phyloP scores from a whole-genome alignment of 2,113 vertebrate genomes.

The Triplophysa tibetana region DNA sequence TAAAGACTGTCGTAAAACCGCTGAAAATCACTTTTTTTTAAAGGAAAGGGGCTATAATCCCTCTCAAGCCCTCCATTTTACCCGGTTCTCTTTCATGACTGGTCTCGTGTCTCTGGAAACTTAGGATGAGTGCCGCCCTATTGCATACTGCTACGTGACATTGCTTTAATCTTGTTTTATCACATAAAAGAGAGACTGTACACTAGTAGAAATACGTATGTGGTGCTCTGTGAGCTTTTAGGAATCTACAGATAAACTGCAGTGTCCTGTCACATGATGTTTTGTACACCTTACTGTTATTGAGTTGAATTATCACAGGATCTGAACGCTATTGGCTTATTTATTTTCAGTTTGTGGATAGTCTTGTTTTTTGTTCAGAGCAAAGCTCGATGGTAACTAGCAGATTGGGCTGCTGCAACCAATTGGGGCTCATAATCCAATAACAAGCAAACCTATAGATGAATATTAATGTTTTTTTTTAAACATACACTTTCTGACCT shows the following conservation, averaged over 20 bases:
- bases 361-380: constrained; percentile 81
- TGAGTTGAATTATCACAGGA: constrained; percentile 89
- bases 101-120: constrained; percentile 68
- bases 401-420: constrained; percentile 71
- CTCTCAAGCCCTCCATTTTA: constrained; percentile 64
- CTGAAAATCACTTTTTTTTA: constrained; percentile 67
- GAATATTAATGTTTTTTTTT: constrained; percentile 63
- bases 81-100: constrained; percentile 57
- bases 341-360: constrained; percentile 85
- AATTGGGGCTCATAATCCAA: constrained; percentile 18
- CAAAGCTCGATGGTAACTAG: constrained; percentile 74
- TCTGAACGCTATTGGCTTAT: constrained; percentile 84
- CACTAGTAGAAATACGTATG: constrained; percentile 70
- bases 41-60: constrained; percentile 64
- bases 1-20: constrained; percentile 84
- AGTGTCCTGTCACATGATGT: constrained; percentile 95
- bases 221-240: constrained; percentile 76
- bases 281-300: constrained; percentile 95
- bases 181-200: constrained; percentile 77
- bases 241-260: constrained; percentile 74
- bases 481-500: constrained; percentile 66
- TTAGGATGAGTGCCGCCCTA: constrained; percentile 77
- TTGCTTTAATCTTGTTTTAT: constrained; percentile 75
- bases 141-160: constrained; percentile 74
- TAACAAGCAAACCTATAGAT: constrained; percentile 48